Conservation (phyloP, 2,888 invertebrate species). For the Metacarcinus magister region DNA sequence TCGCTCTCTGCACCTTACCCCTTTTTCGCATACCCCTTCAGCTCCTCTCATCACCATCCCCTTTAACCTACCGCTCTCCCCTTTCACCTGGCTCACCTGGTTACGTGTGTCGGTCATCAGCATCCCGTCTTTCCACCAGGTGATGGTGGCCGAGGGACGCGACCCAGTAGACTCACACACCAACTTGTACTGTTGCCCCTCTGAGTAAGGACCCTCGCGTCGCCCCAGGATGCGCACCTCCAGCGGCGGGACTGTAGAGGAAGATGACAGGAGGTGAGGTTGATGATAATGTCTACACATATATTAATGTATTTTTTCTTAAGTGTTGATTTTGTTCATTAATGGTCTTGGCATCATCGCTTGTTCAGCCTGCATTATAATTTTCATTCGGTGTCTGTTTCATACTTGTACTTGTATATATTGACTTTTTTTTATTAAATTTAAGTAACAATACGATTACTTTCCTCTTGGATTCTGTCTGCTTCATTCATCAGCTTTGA, state of each 20-base stretch:
- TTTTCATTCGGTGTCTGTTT: too few relatives aligned
- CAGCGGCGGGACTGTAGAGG: constrained; percentile 62
- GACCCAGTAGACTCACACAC: constrained; percentile 70
- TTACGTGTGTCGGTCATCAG: constrained; percentile 72
- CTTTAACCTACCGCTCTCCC: neutral
- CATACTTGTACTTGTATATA: too few relatives aligned
- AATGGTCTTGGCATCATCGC: too few relatives aligned
- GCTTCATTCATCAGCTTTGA: neutral
- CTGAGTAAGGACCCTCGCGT: constrained; percentile 18
- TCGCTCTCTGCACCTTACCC: too few relatives aligned
- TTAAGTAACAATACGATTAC: neutral
- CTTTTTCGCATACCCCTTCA: too few relatives aligned
- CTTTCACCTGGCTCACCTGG: constrained; percentile 58
- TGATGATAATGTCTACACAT: neutral
- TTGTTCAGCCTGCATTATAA: too few relatives aligned
- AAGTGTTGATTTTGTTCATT: too few relatives aligned
- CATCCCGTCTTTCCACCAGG: constrained; percentile 75
- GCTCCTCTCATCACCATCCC: neutral
- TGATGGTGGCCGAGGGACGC: constrained; percentile 63
- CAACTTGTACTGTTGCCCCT: constrained; percentile 68
- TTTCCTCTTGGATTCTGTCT: neutral
- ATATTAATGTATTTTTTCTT: too few relatives aligned
- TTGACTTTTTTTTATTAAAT: neutral
- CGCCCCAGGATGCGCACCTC: constrained; percentile 62
- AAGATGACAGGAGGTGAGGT: neutral